phyloP scores from a whole-genome alignment of 2,888 invertebrate species.

The Drosophila limbata region DNA sequence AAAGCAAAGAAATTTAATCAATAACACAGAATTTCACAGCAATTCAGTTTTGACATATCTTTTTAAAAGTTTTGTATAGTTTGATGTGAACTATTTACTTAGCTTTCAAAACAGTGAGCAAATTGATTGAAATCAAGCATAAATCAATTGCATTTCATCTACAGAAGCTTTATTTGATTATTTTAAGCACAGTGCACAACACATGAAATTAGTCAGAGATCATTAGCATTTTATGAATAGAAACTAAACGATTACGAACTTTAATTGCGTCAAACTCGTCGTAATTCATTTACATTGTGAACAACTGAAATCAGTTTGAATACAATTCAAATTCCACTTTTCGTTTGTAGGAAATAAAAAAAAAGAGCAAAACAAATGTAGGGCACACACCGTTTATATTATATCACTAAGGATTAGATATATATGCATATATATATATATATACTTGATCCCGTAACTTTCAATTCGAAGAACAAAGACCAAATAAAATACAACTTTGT shows the following conservation, averaged over 20 bases:
- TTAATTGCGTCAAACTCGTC: not conserved
- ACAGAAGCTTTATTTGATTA: constrained; percentile 1
- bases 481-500: constrained; percentile 35
- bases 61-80: too few relatives aligned
- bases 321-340: not conserved
- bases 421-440: too few relatives aligned
- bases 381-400: not conserved
- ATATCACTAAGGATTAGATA: not conserved
- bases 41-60: too few relatives aligned
- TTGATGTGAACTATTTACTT: too few relatives aligned
- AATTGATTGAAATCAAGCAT: not conserved
- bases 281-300: constrained; percentile 7
- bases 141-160: not conserved
- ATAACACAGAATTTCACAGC: not conserved
- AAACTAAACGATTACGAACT: constrained; percentile 6
- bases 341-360: not conserved
- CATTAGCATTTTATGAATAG: constrained; percentile 13
- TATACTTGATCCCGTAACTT: not conserved
- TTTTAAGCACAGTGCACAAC: constrained; percentile 4
- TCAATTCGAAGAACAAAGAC: not conserved
- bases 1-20: not conserved
- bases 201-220: not conserved
- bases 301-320: not conserved
- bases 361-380: not conserved
- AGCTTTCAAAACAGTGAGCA: too few relatives aligned